A percentile compares a stretch with the other conserved stretches of the same genome.
Evolutionary conservation across 2,888 invertebrate genomes (phyloP).

Genomic region (Calameuta pallipes): DNA sequence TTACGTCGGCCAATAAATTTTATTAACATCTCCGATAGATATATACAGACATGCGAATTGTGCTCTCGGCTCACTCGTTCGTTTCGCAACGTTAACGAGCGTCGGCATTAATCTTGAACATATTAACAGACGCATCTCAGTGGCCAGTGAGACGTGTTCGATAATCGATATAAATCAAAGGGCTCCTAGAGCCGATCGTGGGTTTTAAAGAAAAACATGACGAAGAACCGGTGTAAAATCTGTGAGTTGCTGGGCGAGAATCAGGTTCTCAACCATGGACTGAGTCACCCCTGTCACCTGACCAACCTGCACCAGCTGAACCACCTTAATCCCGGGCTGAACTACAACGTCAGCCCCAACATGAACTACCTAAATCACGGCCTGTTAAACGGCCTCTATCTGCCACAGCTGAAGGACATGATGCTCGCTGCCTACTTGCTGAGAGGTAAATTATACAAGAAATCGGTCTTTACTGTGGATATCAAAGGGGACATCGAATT

Average conservation of each 20-base stretch:
- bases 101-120: neutral
- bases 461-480: neutral
- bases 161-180: neutral
- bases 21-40: neutral
- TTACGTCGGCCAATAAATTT: neutral
- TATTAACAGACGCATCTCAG: neutral
- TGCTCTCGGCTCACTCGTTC: neutral
- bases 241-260: conserved; percentile 56
- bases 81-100: neutral
- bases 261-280: conserved; percentile 45
- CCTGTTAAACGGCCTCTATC: conserved; percentile 65
- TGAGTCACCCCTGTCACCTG: conserved; percentile 56
- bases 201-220: conserved; percentile 33
- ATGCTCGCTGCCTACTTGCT: conserved; percentile 75
- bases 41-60: neutral
- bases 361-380: conserved; percentile 54
- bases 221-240: conserved; percentile 55
- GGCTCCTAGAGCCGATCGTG: neutral
- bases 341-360: conserved; percentile 38
- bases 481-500: neutral
- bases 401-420: conserved; percentile 74
- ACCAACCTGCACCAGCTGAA: conserved; percentile 51
- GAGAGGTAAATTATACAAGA: conserved; percentile 68
- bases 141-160: neutral
- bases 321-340: conserved; percentile 43